These are phyloP conservation scores for Myzus persicae DNA, from an alignment of 1,140 invertebrate species.

Conservation along the genomic window DNA sequence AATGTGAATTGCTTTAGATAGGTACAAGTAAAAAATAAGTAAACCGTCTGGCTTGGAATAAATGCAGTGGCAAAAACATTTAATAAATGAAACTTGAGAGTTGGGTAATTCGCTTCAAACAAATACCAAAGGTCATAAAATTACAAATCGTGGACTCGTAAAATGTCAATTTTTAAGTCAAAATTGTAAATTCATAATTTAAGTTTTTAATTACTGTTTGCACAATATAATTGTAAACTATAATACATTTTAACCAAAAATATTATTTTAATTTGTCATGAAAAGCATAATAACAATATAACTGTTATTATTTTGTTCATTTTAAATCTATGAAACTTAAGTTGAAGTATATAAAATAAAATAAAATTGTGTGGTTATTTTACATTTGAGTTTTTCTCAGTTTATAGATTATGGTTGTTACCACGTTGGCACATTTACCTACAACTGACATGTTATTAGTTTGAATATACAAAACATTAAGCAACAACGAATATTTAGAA, in stretches of 20 bases:
- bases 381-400: background rate
- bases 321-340: background rate
- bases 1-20: background rate
- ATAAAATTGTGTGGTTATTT: background rate
- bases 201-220: background rate
- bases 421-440: background rate
- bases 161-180: background rate
- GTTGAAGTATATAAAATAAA: background rate
- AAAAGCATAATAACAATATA: background rate
- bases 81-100: background rate
- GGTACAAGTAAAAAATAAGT: background rate
- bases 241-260: background rate
- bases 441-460: background rate
- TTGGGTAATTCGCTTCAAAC: background rate
- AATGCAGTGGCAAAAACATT: too few species aligned
- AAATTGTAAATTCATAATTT: background rate
- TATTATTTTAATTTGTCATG: background rate
- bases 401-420: background rate
- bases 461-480: background rate
- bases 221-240: background rate
- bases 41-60: background rate
- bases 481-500: background rate
- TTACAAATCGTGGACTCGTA: background rate
- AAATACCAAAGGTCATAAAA: background rate
- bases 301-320: background rate